Evolutionary conservation across 2,888 invertebrate genomes (phyloP).

Genomic region (Sinohyriopsis cumingii): DNA sequence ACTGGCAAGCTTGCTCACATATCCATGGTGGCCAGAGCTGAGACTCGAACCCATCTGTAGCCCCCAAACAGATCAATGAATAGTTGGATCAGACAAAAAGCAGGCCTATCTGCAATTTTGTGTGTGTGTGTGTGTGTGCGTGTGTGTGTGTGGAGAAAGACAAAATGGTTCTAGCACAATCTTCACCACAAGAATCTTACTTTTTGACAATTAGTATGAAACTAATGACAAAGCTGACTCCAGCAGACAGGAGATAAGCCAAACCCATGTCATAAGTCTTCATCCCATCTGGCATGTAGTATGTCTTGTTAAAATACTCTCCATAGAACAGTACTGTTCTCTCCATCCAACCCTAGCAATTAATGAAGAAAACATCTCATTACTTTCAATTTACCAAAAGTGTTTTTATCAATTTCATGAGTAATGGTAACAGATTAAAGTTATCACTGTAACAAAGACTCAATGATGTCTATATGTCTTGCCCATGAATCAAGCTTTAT

Average conservation of each 20-base stretch:
- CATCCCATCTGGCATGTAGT: conserved; percentile 15
- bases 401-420: too few species aligned
- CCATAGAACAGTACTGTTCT: conserved; percentile 87
- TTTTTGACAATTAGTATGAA: conserved; percentile 64
- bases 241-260: conserved; percentile 77
- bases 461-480: too few species aligned
- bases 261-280: conserved; percentile 81
- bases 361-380: conserved; percentile 7
- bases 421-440: too few species aligned
- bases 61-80: too few species aligned
- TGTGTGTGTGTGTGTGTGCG: background rate
- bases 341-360: conserved; percentile 80
- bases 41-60: too few species aligned
- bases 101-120: background rate
- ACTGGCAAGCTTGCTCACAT: too few species aligned
- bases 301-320: conserved; percentile 75
- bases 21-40: too few species aligned
- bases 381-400: background rate
- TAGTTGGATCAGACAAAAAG: too few species aligned
- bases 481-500: too few species aligned
- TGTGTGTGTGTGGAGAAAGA: too few species aligned
- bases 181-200: conserved; percentile 41
- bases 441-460: too few species aligned
- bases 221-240: conserved; percentile 64
- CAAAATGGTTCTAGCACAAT: background rate